Percentiles rank a stretch among this genome's conserved stretches.
Conservation (phyloP, 2,113 vertebrate genomes). For the Catharus fuscescens region DNA sequence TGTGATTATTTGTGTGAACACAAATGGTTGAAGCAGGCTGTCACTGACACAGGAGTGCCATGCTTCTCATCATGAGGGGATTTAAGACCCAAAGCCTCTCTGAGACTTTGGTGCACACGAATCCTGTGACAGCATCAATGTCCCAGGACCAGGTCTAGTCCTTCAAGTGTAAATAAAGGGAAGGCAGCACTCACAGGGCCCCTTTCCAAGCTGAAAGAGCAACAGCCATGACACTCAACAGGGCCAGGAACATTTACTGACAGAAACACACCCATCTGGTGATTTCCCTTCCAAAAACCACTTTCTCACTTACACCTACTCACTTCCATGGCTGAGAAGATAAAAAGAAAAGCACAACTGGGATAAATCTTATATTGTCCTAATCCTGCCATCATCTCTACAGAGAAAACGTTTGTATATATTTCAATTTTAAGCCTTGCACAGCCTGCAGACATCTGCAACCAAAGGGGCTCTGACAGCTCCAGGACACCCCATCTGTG, state of each 20-base stretch:
- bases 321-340: not conserved
- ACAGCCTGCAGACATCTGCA: not conserved
- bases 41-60: not conserved
- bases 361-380: not conserved
- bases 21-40: not conserved
- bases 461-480: not conserved
- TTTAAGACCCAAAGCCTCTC: not conserved
- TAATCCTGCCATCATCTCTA: not conserved
- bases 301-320: not conserved
- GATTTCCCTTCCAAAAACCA: not conserved
- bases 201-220: not conserved
- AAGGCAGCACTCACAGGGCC: not conserved
- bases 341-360: not conserved
- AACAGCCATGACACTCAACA: not conserved
- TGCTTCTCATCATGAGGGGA: not conserved
- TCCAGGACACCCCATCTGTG: fast-evolving
- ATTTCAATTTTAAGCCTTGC: not conserved
- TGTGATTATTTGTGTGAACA: not conserved
- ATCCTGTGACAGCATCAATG: not conserved
- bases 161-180: not conserved
- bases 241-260: not conserved
- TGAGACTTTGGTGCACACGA: fast-evolving
- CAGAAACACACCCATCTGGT: fast-evolving
- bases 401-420: not conserved
- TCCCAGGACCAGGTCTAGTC: not conserved